These are phyloP conservation scores for Motacilla alba DNA, from an alignment of 2,113 vertebrate species.

Conservation along the genomic window DNA sequence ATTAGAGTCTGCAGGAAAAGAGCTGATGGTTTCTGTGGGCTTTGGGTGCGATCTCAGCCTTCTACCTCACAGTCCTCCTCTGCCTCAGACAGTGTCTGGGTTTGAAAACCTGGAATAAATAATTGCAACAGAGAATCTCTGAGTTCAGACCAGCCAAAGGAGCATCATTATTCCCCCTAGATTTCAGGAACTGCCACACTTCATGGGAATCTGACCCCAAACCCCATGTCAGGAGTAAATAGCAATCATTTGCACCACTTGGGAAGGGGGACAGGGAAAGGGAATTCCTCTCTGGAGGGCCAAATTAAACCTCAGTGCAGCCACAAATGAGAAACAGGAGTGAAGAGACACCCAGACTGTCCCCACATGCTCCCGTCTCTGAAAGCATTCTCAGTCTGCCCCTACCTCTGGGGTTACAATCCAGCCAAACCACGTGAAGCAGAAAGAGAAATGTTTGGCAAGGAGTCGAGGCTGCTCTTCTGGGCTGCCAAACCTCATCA, in stretches of 20 bases:
- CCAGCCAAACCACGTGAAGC: not conserved
- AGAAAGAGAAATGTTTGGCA: not conserved
- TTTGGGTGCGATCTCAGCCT: not conserved
- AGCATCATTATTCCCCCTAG: not conserved
- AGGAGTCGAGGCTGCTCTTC: not conserved
- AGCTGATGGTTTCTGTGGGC: not conserved
- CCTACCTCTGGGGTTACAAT: not conserved
- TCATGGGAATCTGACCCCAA: not conserved
- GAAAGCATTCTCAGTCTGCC: not conserved
- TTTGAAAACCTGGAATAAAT: not conserved
- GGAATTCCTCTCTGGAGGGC: not conserved
- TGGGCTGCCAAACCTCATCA: constrained; percentile 36
- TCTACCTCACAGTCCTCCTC: not conserved
- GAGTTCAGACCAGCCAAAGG: not conserved
- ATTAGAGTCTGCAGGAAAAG: not conserved
- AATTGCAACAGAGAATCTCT: not conserved
- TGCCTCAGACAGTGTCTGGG: not conserved
- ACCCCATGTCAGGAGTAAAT: not conserved
- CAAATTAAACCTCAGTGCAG: not conserved
- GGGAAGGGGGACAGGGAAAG: not conserved
- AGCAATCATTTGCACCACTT: not conserved
- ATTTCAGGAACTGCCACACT: not conserved
- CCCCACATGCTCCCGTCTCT: accelerated
- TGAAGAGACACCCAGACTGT: not conserved
- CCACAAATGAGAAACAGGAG: not conserved